Percentiles rank a stretch among this genome's conserved stretches.
Conservation (phyloP, 2,797 vertebrate species). For the Limosa lapponica region DNA sequence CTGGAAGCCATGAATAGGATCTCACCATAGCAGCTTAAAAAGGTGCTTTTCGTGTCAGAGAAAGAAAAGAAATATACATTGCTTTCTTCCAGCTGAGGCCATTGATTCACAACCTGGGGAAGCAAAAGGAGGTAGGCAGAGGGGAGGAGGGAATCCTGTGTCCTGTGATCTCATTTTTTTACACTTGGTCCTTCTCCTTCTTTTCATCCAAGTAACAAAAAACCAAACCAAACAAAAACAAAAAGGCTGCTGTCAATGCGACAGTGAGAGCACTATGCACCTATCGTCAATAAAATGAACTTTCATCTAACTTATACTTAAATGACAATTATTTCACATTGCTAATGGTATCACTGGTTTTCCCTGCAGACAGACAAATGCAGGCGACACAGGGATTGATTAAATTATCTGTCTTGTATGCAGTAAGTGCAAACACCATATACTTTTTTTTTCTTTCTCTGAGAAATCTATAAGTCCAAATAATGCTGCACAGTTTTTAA, state of each 20-base stretch:
- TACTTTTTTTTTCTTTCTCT: background rate
- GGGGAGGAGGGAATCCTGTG: background rate
- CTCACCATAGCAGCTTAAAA: background rate
- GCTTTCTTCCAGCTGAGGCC: slow-evolving; percentile 6
- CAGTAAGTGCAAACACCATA: background rate
- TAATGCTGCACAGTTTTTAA: slow-evolving; percentile 10
- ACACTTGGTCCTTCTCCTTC: slow-evolving; percentile 16
- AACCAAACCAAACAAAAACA: background rate
- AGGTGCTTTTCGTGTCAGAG: background rate
- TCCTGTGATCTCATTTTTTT: background rate
- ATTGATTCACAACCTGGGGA: background rate
- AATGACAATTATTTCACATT: slow-evolving; percentile 76
- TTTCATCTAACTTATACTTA: slow-evolving; percentile 56
- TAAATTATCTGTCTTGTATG: slow-evolving; percentile 29
- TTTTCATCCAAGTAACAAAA: slow-evolving; percentile 44
- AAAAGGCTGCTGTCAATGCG: background rate
- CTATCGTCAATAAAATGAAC: slow-evolving; percentile 41
- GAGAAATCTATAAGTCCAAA: background rate
- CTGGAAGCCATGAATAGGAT: slow-evolving; percentile 7
- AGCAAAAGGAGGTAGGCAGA: background rate
- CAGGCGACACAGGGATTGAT: slow-evolving; percentile 19
- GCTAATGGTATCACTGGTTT: slow-evolving; percentile 68
- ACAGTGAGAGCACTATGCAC: slow-evolving; percentile 22
- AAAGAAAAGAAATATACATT: slow-evolving; percentile 35
- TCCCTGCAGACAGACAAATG: slow-evolving; percentile 36